Percentiles rank a stretch among this genome's conserved stretches.
Conservation (phyloP, 2,797 vertebrate genomes). For the Hydrophis major region DNA sequence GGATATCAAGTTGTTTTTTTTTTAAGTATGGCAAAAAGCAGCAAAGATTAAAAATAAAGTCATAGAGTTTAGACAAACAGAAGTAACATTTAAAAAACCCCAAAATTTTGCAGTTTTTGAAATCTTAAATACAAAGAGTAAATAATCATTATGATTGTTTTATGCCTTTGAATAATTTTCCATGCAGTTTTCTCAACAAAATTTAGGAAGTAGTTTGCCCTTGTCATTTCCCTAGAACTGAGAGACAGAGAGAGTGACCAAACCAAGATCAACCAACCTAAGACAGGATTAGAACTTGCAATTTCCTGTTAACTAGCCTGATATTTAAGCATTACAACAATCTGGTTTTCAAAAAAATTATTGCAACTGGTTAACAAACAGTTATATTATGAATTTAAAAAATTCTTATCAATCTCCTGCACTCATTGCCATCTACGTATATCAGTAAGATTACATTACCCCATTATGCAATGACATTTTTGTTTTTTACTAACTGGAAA, state of each 20-base stretch:
- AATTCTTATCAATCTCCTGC: neutral
- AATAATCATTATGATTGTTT: neutral
- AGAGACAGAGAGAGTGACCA: neutral
- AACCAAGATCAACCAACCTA: neutral
- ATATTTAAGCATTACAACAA: neutral
- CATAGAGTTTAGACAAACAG: neutral
- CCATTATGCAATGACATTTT: neutral
- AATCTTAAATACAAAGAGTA: neutral
- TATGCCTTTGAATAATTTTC: neutral
- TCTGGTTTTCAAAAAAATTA: neutral
- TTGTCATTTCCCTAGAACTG: neutral
- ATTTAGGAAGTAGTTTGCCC: neutral
- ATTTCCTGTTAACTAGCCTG: neutral
- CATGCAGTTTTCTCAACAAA: neutral
- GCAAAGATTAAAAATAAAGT: neutral
- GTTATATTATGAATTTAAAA: neutral
- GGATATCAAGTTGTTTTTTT: neutral
- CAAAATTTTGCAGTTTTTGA: neutral
- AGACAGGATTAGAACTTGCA: neutral
- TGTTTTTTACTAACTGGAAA: neutral
- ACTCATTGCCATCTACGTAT: neutral
- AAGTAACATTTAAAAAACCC: neutral
- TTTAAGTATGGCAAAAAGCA: neutral
- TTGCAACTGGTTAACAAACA: neutral
- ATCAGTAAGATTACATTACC: neutral